Conservation (phyloP, 92 coral and sea anemone species). For the Isaurus tuberculatus region DNA sequence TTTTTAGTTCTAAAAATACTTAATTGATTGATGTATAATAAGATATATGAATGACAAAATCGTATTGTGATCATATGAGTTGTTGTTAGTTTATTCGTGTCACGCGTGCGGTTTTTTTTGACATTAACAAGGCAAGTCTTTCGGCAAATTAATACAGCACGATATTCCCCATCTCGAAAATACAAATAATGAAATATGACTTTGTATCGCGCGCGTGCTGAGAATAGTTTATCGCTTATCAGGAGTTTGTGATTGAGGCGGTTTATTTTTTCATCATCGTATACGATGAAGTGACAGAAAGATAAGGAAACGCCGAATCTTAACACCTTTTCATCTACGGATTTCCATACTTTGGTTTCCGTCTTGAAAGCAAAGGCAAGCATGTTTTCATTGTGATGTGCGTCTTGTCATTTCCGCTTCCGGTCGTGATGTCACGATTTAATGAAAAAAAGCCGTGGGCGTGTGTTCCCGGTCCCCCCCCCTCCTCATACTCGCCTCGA, state of each 20-base stretch:
- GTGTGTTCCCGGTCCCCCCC: conserved; percentile 9
- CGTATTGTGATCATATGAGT: not conserved
- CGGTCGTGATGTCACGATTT: conserved; percentile 43
- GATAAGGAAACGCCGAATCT: conserved; percentile 31
- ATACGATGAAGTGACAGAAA: not conserved
- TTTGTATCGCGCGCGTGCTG: not conserved
- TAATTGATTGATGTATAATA: not conserved
- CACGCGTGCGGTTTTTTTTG: not conserved
- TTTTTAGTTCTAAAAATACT: not conserved
- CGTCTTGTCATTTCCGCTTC: conserved; percentile 40
- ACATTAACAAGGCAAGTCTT: not conserved
- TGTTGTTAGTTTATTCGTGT: not conserved
- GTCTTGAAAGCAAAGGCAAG: conserved; percentile 11
- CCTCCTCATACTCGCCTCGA: conserved; percentile 35
- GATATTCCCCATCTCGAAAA: not conserved
- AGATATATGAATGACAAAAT: not conserved
- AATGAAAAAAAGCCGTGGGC: conserved; percentile 42
- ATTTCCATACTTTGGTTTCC: conserved; percentile 45
- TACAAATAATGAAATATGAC: not conserved
- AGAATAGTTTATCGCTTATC: not conserved
- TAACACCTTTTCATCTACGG: conserved; percentile 15
- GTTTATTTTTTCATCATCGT: not conserved
- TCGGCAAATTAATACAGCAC: not conserved
- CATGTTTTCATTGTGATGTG: conserved; percentile 32
- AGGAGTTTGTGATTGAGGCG: conserved; percentile 3